phyloP scores from a whole-genome alignment of 2,888 invertebrate species.

The Rhopalosiphum nymphaeae region DNA sequence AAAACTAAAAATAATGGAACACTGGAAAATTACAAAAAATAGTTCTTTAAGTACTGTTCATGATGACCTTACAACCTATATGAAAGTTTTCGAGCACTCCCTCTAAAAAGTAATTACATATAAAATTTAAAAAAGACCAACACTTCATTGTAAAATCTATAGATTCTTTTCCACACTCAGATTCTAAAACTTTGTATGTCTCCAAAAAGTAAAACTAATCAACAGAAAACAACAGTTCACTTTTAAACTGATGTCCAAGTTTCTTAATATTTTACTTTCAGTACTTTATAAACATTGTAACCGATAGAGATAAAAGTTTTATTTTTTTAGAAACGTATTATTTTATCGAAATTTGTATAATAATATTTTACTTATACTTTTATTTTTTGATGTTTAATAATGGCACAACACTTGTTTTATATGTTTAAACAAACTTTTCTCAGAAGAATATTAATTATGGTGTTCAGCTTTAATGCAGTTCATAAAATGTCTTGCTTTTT shows the following conservation, averaged over 20 bases:
- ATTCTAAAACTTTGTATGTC: slow-evolving; percentile 19
- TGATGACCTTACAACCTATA: background rate
- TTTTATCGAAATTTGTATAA: background rate
- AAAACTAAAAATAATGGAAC: background rate
- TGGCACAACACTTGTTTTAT: background rate
- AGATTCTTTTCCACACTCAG: background rate
- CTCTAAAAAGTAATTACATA: background rate
- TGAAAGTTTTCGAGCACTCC: background rate
- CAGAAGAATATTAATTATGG: background rate
- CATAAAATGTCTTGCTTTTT: background rate
- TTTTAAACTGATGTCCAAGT: slow-evolving; percentile 16
- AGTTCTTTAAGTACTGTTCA: background rate
- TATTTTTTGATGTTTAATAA: background rate
- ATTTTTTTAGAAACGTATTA: background rate
- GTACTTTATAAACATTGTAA: background rate
- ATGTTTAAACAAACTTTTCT: background rate
- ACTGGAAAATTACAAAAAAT: background rate
- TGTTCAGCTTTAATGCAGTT: background rate
- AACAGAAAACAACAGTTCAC: slow-evolving; percentile 24
- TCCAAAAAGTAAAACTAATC: slow-evolving; percentile 47
- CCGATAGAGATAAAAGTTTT: slow-evolving; percentile 3
- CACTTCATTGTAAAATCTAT: background rate
- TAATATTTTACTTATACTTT: background rate
- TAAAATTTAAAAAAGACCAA: background rate
- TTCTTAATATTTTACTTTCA: slow-evolving; percentile 40